Evolutionary conservation across 1,140 invertebrate genomes (phyloP).

Genomic region (Brachionus calyciflorus): DNA sequence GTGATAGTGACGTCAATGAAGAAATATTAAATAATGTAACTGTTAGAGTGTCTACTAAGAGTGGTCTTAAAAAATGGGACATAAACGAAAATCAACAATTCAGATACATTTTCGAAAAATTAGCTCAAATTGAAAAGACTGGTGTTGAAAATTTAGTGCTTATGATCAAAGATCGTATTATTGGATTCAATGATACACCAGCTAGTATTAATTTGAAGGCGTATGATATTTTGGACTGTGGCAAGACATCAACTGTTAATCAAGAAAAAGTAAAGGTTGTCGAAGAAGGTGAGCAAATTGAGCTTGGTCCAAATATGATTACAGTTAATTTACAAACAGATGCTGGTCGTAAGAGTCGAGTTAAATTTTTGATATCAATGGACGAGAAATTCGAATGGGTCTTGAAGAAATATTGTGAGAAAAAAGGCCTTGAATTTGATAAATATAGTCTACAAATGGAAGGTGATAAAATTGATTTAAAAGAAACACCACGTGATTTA

Average conservation of each 20-base stretch:
- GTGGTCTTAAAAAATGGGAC: conserved; percentile 35
- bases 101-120: neutral
- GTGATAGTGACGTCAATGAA: too few relatives aligned
- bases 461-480: conserved; percentile 21
- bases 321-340: conserved; percentile 34
- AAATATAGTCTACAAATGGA: neutral
- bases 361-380: conserved; percentile 36
- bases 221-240: conserved; percentile 38
- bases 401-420: conserved; percentile 35
- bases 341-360: conserved; percentile 16
- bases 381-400: conserved; percentile 25
- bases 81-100: conserved; percentile 23
- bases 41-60: neutral
- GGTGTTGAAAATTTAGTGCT: conserved; percentile 14
- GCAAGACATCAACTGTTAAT: neutral
- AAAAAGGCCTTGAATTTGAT: conserved; percentile 1
- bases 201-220: neutral
- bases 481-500: conserved; percentile 34
- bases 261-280: conserved; percentile 29
- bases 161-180: conserved; percentile 33
- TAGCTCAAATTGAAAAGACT: conserved; percentile 38
- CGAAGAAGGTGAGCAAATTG: conserved; percentile 11
- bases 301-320: conserved; percentile 11
- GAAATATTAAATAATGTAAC: conserved; percentile 5
- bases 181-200: conserved; percentile 28